Evolutionary conservation across 2,113 vertebrate genomes (phyloP), one percentile per base, ranked within the genome.

Genomic region (Pyrgilauda ruficollis): DNA sequence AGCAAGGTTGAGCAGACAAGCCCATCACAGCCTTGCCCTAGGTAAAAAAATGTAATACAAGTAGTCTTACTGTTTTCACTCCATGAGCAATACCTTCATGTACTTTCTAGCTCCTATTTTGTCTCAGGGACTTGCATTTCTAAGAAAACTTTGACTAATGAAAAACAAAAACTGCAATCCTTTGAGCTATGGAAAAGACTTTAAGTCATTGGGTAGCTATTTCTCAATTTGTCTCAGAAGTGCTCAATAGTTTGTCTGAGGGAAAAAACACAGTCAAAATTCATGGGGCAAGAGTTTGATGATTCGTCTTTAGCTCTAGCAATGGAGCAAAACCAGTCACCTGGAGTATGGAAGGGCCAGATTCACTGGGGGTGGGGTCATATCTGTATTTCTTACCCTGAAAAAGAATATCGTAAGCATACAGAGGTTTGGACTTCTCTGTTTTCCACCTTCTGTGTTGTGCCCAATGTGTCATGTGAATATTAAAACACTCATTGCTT

Each of bases 21-120:
- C 46, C 61, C 94, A 56, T 85, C 52, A 66, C 33, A 89, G 56
- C 83, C 69, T 89, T 90, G 82, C 80, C 76, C 27, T 26, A 33
- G 52, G 66, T 92, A 44, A 86, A 43, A 84, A 77, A 53, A 31
- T 64, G 80, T 47, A 63, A 75, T 44, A 41, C 5, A 82, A 87
- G 41, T 13, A 47, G 21, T 35, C 33, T 84, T 37, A 11, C 21
- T 8, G 4, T 23, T 55, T 50, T 90, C 23, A 46, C 26, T 35
- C 47, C 33, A n/a, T 1, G 1, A 18, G 26, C 39, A 43, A 16
- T 16, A 28, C 47, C 55, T 92, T 74, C 22, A 43, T 0, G 0
- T 43, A 28, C 50, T 39, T 77, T 80, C 56, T 66, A 47, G 30
- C 11, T 43, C 59, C 72, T 20, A 7, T 70, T 74, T 87, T 81